Base-by-base conservation (phyloP, 2,113 vertebrate species). In the Prionailurus bengalensis region DNA sequence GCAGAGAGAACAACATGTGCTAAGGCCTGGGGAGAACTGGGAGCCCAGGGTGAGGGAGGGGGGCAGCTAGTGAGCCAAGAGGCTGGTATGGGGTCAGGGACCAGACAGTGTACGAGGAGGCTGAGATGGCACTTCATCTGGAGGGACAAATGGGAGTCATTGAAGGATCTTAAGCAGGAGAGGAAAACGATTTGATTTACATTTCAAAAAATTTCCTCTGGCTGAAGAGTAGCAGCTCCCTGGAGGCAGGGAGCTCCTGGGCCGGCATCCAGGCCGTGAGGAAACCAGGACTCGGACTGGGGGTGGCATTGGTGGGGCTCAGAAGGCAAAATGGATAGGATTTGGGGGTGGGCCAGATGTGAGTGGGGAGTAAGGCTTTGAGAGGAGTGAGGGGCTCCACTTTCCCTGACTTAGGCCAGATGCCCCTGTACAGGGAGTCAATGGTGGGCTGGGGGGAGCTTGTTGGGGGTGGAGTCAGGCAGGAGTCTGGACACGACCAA, bases 401-500 rank as follows among this genome's bases (percentile, higher is more conserved):
- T 42, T 70, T 39, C 48, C 27, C 17, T 61, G 78, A 58, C 55
- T n/a, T 33, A 71, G 76, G 55, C 36, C 51, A 15, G 21, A 31
- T 51, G 80, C 16, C 79, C 82, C 29, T 55, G 11, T 45, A n/a
- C 23, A 36, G 36, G 39, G n/a, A 53, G 45, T 71, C 33, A 11
- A 0, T 68, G 84, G 55, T 61, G 58, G 58, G 73, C 13, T 33
- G 65, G 23, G 39, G 78, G 65, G 29, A 85, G 12, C 13, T 21
- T 27, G 12, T 2, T 33, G 76, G 31, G 31, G 33, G n/a, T 42
- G 65, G 88, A 88, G 48, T 78, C 65, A 33, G 33, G 31, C 58
- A 1, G 36, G 73, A 91, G 61, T 23, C 51, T 21, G 17, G 81
- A 98, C 99, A 99, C 99, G 99, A 99, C 99, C 99, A 99, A 99